Conservation (phyloP, 2,888 invertebrate genomes). For the Tetanocera ferruginea region DNA sequence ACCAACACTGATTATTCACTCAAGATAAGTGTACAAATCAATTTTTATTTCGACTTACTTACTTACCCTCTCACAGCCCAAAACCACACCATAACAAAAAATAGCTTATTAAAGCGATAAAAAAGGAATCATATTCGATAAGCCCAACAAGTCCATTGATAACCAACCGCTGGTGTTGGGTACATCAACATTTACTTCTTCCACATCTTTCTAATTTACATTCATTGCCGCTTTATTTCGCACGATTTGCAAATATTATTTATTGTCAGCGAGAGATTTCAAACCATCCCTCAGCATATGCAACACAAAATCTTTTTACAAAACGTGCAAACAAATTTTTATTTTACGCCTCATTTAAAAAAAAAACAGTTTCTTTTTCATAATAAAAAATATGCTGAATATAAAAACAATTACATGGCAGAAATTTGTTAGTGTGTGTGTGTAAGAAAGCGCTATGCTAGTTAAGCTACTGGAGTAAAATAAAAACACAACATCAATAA, state of each 20-base stretch:
- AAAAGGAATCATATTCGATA: constrained; percentile 12
- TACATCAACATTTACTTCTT: too few species aligned
- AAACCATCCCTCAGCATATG: constrained; percentile 9
- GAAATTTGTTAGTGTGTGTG: constrained; percentile 45
- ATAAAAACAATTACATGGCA: neutral
- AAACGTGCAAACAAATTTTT: constrained; percentile 25
- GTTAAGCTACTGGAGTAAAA: constrained; percentile 41
- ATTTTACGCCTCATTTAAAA: neutral
- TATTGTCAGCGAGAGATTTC: constrained; percentile 57
- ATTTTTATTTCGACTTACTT: too few species aligned
- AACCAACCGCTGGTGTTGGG: neutral
- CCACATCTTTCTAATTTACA: constrained; percentile 17
- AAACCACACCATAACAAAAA: neutral
- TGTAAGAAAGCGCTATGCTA: neutral
- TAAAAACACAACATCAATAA: neutral
- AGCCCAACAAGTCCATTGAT: neutral
- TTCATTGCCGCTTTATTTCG: constrained; percentile 55
- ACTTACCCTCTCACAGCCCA: too few species aligned
- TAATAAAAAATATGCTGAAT: constrained; percentile 18
- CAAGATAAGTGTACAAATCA: too few species aligned
- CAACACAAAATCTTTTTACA: constrained; percentile 25
- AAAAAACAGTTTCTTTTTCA: neutral
- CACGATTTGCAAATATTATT: constrained; percentile 62
- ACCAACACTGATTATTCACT: too few species aligned
- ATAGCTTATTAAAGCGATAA: neutral